Conservation (phyloP, 2,113 vertebrate genomes). For the Kryptolebias marmoratus region DNA sequence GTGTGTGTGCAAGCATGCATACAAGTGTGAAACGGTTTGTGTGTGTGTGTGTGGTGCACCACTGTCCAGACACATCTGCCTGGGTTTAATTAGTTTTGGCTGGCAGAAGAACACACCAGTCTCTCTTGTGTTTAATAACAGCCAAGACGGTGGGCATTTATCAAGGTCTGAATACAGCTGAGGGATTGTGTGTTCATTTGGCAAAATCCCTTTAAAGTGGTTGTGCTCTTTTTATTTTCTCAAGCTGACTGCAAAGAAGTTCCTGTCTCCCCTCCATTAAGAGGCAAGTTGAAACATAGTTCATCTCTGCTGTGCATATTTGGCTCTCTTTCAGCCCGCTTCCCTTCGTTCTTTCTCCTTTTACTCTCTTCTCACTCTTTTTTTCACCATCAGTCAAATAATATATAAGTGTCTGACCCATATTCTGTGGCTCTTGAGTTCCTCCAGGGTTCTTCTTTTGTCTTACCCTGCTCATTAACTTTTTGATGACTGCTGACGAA, state of each 20-base stretch:
- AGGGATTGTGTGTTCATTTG: constrained; percentile 61
- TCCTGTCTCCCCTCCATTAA: constrained; percentile 12
- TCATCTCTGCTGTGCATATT: constrained; percentile 24
- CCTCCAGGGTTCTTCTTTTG: constrained; percentile 12
- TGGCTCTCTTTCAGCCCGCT: constrained; percentile 10
- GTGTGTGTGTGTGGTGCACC: constrained; percentile 16
- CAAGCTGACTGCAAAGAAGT: constrained; percentile 22
- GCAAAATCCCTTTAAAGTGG: constrained; percentile 63
- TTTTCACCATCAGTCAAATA: constrained; percentile 31
- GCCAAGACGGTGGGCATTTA: constrained; percentile 68
- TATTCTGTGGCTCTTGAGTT: constrained; percentile 34
- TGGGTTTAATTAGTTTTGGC: constrained; percentile 80
- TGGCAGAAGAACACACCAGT: constrained; percentile 61
- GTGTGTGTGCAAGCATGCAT: constrained; percentile 17
- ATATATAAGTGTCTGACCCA: constrained; percentile 52
- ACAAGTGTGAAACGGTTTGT: constrained; percentile 16
- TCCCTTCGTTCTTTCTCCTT: background rate
- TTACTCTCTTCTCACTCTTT: background rate
- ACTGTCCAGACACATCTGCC: constrained; percentile 77
- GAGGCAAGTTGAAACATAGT: constrained; percentile 28
- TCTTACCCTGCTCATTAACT: constrained; percentile 1
- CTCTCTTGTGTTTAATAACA: constrained; percentile 77
- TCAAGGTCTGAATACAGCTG: constrained; percentile 66
- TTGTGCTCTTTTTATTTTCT: constrained; percentile 59
- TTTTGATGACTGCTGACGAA: constrained; percentile 10